These are phyloP conservation scores for Drosophila merina DNA, from an alignment of 2,888 invertebrate genomes.

Conservation along the genomic window DNA sequence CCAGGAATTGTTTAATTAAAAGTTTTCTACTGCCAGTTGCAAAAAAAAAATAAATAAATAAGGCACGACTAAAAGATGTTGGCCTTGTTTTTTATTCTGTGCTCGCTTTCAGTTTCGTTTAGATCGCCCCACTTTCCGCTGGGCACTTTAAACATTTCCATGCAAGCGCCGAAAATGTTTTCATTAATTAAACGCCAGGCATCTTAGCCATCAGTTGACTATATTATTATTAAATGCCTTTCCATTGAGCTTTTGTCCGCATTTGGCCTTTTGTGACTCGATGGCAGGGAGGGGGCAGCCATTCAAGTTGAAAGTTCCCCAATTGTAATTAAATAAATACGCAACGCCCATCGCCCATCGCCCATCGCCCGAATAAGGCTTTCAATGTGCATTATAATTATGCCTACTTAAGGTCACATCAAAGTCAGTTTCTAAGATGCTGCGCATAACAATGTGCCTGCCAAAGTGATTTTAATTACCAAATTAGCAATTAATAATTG, in stretches of 20 bases:
- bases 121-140: background rate
- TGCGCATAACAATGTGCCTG: conserved; percentile 38
- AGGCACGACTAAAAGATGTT: conserved; percentile 25
- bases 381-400: conserved; percentile 50
- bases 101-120: conserved; percentile 47
- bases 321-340: conserved; percentile 67
- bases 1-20: conserved; percentile 78
- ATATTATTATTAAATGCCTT: conserved; percentile 69
- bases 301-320: conserved; percentile 71
- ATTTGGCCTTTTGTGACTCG: conserved; percentile 47
- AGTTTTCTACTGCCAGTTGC: conserved; percentile 68
- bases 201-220: conserved; percentile 37
- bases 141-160: conserved; percentile 25
- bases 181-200: conserved; percentile 44
- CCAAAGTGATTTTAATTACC: conserved; percentile 56
- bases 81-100: conserved; percentile 26
- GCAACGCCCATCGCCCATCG: conserved; percentile 26
- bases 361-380: conserved; percentile 32
- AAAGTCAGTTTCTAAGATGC: conserved; percentile 46
- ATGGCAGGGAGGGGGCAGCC: conserved; percentile 50
- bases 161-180: conserved; percentile 16
- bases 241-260: conserved; percentile 52
- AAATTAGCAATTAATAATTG: conserved; percentile 55
- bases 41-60: conserved; percentile 6
- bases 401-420: conserved; percentile 62